These are phyloP conservation scores for Lydus trimaculatus DNA, from an alignment of 2,888 invertebrate genomes.

Conservation along the genomic window DNA sequence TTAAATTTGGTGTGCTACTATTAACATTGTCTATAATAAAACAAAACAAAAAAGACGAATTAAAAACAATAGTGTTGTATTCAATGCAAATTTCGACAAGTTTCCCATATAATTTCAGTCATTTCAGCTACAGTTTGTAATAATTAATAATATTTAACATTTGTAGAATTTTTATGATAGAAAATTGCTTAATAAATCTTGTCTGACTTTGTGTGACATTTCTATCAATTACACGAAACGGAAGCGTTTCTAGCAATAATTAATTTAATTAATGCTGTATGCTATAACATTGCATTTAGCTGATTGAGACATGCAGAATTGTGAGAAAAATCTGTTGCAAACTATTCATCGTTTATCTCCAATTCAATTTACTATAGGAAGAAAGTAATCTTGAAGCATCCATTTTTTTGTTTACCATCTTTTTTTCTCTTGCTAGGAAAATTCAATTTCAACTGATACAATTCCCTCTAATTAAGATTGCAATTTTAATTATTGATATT, in stretches of 20 bases:
- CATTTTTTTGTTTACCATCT: neutral
- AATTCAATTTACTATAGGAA: neutral
- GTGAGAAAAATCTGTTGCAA: slow-evolving; percentile 6
- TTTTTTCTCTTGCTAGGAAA: neutral
- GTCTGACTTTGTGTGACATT: neutral
- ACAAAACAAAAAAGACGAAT: no score
- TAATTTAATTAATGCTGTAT: slow-evolving; percentile 1
- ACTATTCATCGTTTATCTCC: neutral
- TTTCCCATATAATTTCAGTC: neutral
- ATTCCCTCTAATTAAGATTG: neutral
- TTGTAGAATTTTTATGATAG: neutral
- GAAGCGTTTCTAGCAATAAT: neutral
- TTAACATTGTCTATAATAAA: neutral
- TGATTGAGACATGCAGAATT: slow-evolving; percentile 2
- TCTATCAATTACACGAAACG: slow-evolving; percentile 1
- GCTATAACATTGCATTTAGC: neutral
- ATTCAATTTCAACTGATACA: neutral
- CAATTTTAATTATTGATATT: neutral
- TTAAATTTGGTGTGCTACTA: neutral
- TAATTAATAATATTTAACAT: slow-evolving; percentile 3
- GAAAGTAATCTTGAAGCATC: neutral
- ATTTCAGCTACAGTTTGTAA: neutral
- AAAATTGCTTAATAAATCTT: neutral
- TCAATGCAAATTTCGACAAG: neutral
- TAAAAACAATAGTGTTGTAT: neutral